phyloP scores from a whole-genome alignment of 2,113 vertebrate species.

The Proterorhinus semilunaris region DNA sequence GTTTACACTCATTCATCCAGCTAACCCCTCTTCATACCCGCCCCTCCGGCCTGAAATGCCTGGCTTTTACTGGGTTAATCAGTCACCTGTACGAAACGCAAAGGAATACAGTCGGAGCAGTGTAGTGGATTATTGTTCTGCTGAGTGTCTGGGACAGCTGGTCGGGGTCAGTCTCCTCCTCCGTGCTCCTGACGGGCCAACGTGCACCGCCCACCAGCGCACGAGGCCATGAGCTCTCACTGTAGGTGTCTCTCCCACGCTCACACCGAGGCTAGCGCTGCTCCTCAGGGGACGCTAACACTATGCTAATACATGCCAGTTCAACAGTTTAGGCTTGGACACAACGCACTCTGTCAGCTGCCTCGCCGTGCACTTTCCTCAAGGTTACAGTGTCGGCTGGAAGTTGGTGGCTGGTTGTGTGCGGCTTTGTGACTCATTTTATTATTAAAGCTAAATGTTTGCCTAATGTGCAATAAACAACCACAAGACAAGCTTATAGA shows the following conservation, averaged over 20 bases:
- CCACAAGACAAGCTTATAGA: too few species aligned
- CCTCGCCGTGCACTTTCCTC: conserved; percentile 54
- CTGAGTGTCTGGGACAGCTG: conserved; percentile 69
- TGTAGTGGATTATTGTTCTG: conserved; percentile 21
- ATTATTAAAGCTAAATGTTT: background rate
- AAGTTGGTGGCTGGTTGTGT: background rate
- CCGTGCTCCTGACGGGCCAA: conserved; percentile 67
- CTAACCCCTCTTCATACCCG: conserved; percentile 17
- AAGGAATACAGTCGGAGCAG: background rate
- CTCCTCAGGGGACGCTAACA: conserved; percentile 53
- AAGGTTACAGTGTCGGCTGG: conserved; percentile 66
- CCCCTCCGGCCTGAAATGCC: conserved; percentile 37
- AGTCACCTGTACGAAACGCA: conserved; percentile 65
- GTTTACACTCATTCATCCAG: conserved; percentile 45
- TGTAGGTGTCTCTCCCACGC: conserved; percentile 35
- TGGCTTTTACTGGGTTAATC: conserved; percentile 57
- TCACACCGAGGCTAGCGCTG: conserved; percentile 23
- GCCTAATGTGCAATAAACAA: background rate
- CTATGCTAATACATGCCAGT: conserved; percentile 71
- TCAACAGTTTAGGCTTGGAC: conserved; percentile 61
- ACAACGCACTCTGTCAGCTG: conserved; percentile 41
- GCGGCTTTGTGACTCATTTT: background rate
- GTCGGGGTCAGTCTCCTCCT: conserved; percentile 66
- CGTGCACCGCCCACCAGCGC: conserved; percentile 65
- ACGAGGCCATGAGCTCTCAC: conserved; percentile 25